Percentiles rank a stretch among this genome's conserved stretches.
Conservation (phyloP, 2,888 invertebrate genomes). For the Acleris sparsana region DNA sequence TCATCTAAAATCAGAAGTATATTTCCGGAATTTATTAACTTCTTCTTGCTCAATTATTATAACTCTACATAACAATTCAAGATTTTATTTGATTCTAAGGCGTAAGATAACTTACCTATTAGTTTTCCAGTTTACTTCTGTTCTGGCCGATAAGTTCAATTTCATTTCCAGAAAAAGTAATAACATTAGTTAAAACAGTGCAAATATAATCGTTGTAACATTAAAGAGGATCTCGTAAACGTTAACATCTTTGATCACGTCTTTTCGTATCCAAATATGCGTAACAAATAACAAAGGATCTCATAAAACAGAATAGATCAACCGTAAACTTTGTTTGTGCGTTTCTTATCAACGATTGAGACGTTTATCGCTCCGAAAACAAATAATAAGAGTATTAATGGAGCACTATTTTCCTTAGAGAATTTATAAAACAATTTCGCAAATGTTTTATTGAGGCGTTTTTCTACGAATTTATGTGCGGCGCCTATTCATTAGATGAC, state of each 20-base stretch:
- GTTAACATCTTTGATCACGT: constrained; percentile 46
- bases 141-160: too few relatives aligned
- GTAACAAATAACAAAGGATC: constrained; percentile 56
- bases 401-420: constrained; percentile 13
- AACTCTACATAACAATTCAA: too few relatives aligned
- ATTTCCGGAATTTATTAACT: too few relatives aligned
- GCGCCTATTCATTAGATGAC: constrained; percentile 5
- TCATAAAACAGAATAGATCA: constrained; percentile 56
- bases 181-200: neutral
- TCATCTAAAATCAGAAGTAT: too few relatives aligned
- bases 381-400: constrained; percentile 31
- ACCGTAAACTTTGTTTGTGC: constrained; percentile 56
- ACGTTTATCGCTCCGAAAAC: constrained; percentile 39
- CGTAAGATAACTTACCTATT: too few relatives aligned
- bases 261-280: constrained; percentile 45
- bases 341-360: constrained; percentile 50
- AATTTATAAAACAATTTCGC: constrained; percentile 18
- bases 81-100: too few relatives aligned
- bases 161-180: too few relatives aligned
- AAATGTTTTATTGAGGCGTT: neutral
- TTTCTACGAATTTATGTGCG: neutral
- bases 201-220: constrained; percentile 7
- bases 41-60: too few relatives aligned
- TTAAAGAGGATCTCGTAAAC: constrained; percentile 13
- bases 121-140: too few relatives aligned